Evolutionary conservation across 2,113 vertebrate species (phyloP).

Genomic region (Pteruthius melanotis): DNA sequence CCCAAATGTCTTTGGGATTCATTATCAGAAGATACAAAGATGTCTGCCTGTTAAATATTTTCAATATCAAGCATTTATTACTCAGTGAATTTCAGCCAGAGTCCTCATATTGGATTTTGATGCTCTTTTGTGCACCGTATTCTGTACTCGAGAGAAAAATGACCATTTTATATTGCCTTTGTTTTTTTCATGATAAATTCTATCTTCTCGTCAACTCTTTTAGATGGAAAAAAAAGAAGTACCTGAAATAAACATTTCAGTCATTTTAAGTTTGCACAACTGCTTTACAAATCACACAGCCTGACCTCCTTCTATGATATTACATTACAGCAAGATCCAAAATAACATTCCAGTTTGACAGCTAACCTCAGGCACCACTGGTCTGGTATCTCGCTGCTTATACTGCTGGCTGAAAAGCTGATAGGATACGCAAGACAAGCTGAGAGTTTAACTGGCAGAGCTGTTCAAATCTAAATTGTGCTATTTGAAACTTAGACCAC

Average conservation of each 20-base stretch:
- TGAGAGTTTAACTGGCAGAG: slow-evolving; percentile 58
- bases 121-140: neutral
- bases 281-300: slow-evolving; percentile 74
- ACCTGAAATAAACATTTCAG: slow-evolving; percentile 8
- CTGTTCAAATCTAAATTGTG: slow-evolving; percentile 53
- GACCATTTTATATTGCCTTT: neutral
- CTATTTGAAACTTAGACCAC: slow-evolving; percentile 68
- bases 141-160: neutral
- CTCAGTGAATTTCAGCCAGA: neutral
- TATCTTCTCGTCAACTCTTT: neutral
- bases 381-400: slow-evolving; percentile 36
- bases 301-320: slow-evolving; percentile 65
- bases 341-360: slow-evolving; percentile 76
- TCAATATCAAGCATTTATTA: neutral
- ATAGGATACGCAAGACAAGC: slow-evolving; percentile 57
- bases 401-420: slow-evolving; percentile 37
- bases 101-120: neutral
- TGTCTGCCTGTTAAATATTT: neutral
- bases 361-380: slow-evolving; percentile 72
- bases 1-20: neutral
- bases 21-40: neutral
- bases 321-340: slow-evolving; percentile 75
- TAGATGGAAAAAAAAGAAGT: neutral
- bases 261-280: slow-evolving; percentile 34
- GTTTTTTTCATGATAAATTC: neutral